These are phyloP conservation scores for Drosophila mimetica DNA, from an alignment of 2,888 invertebrate species.

Conservation along the genomic window DNA sequence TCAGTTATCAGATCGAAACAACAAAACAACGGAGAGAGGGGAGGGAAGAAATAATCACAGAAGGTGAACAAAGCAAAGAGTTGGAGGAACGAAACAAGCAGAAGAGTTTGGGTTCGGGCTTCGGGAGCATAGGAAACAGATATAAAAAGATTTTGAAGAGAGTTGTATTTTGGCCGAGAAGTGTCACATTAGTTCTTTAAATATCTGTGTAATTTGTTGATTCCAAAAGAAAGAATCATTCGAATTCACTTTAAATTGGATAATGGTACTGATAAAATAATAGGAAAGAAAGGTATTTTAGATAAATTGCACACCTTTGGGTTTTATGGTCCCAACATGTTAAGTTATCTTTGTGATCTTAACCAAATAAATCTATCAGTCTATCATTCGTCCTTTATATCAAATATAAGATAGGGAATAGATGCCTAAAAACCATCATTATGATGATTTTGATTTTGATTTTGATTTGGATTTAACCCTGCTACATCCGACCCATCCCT, in stretches of 20 bases:
- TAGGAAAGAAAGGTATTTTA: too few species aligned
- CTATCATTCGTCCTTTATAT: too few species aligned
- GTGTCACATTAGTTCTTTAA: background rate
- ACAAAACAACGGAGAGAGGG: background rate
- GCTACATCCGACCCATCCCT: conserved; percentile 6
- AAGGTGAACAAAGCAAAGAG: background rate
- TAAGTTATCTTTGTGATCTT: background rate
- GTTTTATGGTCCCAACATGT: background rate
- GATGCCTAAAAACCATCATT: background rate
- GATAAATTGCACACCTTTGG: background rate
- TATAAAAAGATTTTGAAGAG: background rate
- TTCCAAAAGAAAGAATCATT: too few species aligned
- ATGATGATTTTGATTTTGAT: too few species aligned
- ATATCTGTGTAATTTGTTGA: too few species aligned
- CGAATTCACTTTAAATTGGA: too few species aligned
- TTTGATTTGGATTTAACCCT: conserved; percentile 20
- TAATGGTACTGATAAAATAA: too few species aligned
- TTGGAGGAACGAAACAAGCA: background rate
- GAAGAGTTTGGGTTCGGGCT: background rate
- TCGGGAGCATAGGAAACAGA: background rate
- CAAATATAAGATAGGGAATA: background rate
- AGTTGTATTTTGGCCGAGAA: background rate
- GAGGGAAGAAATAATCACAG: background rate
- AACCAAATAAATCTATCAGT: background rate
- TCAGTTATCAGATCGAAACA: background rate